Conservation (phyloP, 1,140 invertebrate genomes). For the Ceratina calcarata region DNA sequence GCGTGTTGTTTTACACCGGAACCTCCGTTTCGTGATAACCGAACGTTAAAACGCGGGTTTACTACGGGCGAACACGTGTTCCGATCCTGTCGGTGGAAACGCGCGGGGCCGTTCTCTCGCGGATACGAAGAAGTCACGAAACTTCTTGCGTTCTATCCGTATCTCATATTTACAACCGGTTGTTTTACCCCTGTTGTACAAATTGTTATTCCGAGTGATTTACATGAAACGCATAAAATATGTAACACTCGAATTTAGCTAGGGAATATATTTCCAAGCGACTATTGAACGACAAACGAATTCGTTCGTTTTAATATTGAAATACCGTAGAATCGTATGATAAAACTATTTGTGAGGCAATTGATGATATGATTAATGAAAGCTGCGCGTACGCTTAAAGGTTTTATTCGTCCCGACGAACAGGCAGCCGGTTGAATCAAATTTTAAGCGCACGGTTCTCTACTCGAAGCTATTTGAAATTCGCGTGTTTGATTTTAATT, state of each 20-base stretch:
- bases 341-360: too few relatives aligned
- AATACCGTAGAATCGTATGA: too few relatives aligned
- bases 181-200: not conserved
- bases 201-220: not conserved
- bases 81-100: conserved; percentile 19
- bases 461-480: not conserved
- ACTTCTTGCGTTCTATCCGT: not conserved
- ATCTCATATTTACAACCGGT: not conserved
- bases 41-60: conserved; percentile 33
- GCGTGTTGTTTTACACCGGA: conserved; percentile 18
- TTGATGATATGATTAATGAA: too few relatives aligned
- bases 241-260: too few relatives aligned
- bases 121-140: conserved; percentile 21
- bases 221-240: not conserved
- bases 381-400: too few relatives aligned
- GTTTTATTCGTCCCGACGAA: too few relatives aligned
- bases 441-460: too few relatives aligned
- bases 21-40: conserved; percentile 35
- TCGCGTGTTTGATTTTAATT: conserved; percentile 48
- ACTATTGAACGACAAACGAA: too few relatives aligned
- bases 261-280: too few relatives aligned
- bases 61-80: conserved; percentile 12
- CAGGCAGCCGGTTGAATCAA: too few relatives aligned
- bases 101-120: conserved; percentile 9
- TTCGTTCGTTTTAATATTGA: too few relatives aligned